phyloP scores from a whole-genome alignment of 2,113 vertebrate genomes.

The Scytalopus superciliaris region DNA sequence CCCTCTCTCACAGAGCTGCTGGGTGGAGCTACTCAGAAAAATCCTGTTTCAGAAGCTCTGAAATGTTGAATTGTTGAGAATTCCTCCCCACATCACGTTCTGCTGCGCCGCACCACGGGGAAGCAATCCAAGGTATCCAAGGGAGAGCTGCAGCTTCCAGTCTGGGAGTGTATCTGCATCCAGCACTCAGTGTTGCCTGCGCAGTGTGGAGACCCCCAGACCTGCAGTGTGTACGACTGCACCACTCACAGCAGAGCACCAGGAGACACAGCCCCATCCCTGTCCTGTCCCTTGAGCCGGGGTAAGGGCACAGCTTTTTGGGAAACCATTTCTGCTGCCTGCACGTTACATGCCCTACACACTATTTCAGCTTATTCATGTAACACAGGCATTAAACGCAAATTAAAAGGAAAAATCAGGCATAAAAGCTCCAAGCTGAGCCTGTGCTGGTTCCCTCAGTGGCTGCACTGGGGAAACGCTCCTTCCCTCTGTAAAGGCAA shows the following conservation, averaged over 20 bases:
- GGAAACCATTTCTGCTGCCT: background rate
- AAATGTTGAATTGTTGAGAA: background rate
- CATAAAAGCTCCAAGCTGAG: background rate
- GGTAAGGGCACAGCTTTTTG: background rate
- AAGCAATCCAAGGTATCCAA: background rate
- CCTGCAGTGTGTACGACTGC: fast-evolving
- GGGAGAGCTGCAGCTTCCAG: background rate
- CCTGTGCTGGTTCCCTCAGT: background rate
- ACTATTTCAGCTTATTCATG: fast-evolving
- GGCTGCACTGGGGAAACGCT: background rate
- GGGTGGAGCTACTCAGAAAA: background rate
- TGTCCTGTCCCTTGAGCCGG: fast-evolving
- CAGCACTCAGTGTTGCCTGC: background rate
- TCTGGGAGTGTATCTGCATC: background rate
- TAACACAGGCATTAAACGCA: background rate
- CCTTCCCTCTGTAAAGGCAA: background rate
- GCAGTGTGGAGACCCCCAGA: background rate
- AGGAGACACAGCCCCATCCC: background rate
- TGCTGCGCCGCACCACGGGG: background rate
- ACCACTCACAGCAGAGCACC: fast-evolving
- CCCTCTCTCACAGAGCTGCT: background rate
- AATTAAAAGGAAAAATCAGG: background rate
- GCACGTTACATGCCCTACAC: fast-evolving
- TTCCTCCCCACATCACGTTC: background rate
- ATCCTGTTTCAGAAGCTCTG: background rate